Evolutionary conservation across 2,888 invertebrate genomes (phyloP).

Genomic region (Xanthorhoe spadicearia): DNA sequence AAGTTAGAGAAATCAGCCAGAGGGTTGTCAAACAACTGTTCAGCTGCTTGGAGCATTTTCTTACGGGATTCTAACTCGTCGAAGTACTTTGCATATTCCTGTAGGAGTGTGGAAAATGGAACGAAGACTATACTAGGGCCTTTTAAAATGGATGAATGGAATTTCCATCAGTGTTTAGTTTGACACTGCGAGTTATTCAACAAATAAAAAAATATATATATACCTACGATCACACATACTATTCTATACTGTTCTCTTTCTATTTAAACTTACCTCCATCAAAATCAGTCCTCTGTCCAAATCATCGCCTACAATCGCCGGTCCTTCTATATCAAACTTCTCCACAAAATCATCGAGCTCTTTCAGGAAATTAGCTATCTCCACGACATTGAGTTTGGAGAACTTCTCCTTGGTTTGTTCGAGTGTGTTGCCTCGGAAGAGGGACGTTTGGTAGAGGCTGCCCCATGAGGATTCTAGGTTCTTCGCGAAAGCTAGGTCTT

Average conservation of each 20-base stretch:
- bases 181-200: too few relatives aligned
- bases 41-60: constrained; percentile 85
- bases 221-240: too few relatives aligned
- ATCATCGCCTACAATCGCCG: constrained; percentile 91
- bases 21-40: constrained; percentile 94
- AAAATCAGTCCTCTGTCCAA: constrained; percentile 89
- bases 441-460: constrained; percentile 86
- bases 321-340: constrained; percentile 90
- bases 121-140: neutral
- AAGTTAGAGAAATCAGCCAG: constrained; percentile 93
- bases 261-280: constrained; percentile 84
- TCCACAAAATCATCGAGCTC: constrained; percentile 88
- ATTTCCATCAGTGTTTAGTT: too few relatives aligned
- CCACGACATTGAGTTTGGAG: constrained; percentile 90
- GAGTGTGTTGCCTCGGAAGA: constrained; percentile 88
- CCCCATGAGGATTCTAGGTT: constrained; percentile 89
- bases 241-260: too few relatives aligned
- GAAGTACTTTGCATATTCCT: constrained; percentile 88
- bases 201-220: too few relatives aligned
- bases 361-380: constrained; percentile 88
- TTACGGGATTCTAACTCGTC: constrained; percentile 87
- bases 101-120: constrained; percentile 22
- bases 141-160: too few relatives aligned
- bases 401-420: constrained; percentile 94
- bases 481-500: constrained; percentile 84